Evolutionary conservation across 2,888 invertebrate genomes (phyloP).

Genomic region (Papilio gigon): DNA sequence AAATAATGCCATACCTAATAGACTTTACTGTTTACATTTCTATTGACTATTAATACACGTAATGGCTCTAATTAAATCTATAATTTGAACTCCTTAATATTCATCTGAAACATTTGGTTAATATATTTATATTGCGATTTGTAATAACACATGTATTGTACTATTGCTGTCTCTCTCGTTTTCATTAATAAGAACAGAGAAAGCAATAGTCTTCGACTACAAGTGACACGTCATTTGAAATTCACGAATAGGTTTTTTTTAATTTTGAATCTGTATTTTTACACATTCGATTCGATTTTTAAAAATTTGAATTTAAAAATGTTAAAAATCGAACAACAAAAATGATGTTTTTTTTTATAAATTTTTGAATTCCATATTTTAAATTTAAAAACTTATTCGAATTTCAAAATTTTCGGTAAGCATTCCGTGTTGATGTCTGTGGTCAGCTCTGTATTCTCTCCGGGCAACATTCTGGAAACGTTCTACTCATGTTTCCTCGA

Average conservation of each 20-base stretch:
- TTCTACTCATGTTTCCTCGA: slow-evolving; percentile 62
- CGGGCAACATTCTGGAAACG: slow-evolving; percentile 72
- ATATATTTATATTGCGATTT: too few relatives aligned
- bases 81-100: slow-evolving; percentile 1
- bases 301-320: neutral
- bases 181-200: too few relatives aligned
- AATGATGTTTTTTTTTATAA: too few relatives aligned
- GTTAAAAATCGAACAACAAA: too few relatives aligned
- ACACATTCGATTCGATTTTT: neutral
- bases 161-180: too few relatives aligned
- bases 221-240: too few relatives aligned
- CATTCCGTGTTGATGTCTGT: slow-evolving; percentile 36
- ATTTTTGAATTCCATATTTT: neutral
- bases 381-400: slow-evolving; percentile 9
- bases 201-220: too few relatives aligned
- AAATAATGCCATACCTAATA: neutral
- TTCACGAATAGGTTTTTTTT: neutral
- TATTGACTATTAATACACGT: slow-evolving; percentile 17
- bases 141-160: too few relatives aligned
- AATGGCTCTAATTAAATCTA: neutral
- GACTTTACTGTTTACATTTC: neutral
- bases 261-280: neutral
- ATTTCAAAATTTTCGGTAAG: neutral
- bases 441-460: slow-evolving; percentile 55
- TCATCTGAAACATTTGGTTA: neutral